Evolutionary conservation across 2,113 vertebrate genomes (phyloP).

Genomic region (Phoxinus phoxinus): DNA sequence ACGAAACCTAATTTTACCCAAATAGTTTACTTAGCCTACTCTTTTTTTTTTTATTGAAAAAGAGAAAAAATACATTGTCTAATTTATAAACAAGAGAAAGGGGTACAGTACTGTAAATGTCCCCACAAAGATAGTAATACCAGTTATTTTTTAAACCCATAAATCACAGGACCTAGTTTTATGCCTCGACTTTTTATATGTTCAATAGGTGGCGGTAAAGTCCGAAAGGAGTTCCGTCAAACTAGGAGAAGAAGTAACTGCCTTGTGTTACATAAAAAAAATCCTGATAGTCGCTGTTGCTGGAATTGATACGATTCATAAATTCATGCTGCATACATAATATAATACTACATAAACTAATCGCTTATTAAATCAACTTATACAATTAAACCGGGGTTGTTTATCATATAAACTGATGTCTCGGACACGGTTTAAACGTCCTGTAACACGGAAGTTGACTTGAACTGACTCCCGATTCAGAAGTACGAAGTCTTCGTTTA

Average conservation of each 20-base stretch:
- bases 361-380: neutral
- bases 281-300: no score
- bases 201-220: conserved; percentile 4
- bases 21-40: no score
- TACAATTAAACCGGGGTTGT: neutral
- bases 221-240: neutral
- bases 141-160: no score
- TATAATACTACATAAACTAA: neutral
- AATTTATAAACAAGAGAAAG: no score
- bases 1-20: no score
- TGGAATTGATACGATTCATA: neutral
- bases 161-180: no score
- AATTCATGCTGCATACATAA: no score
- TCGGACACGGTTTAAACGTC: neutral
- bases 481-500: neutral
- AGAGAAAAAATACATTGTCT: no score
- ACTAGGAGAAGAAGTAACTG: neutral
- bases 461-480: neutral
- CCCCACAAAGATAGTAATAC: no score
- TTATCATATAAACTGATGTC: neutral
- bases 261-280: neutral
- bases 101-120: no score
- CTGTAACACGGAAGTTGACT: neutral
- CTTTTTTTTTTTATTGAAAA: no score
- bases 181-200: neutral